Base-by-base conservation (phyloP, 2,113 vertebrate genomes). In the Embiotoca jacksoni region DNA sequence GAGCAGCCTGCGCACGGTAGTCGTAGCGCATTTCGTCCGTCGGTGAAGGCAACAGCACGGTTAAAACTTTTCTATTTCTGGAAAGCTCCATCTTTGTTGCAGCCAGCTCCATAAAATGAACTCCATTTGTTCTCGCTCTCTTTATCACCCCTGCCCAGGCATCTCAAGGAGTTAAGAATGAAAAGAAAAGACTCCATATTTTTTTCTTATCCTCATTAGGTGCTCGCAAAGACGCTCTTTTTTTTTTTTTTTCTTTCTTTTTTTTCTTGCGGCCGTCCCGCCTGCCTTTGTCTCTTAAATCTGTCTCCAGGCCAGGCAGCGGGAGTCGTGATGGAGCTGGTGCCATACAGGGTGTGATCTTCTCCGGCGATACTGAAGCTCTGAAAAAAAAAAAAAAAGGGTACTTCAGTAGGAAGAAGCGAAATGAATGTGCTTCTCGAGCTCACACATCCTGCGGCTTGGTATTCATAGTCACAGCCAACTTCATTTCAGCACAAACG, bases 241-340 rank as follows among this genome's bases (percentile, higher is more conserved):
- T 53, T 41, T 44, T 53, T 41, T 44, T 23, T 23, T 1, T 23
- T 23, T 23, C 23, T 23, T 23, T 23, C 23, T 23, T 23, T 23
- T 1, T 23, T 39, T 76, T 53, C 57, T 72, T 36, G 36, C 6
- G 7, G 77, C 65, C 80, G 81, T 75, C 72, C 72, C 71, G 16
- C 62, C 82, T 81, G 65, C 44, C 78, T 86, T 88, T 91, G 84
- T 90, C 92, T 88, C 75, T 79, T 92, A 91, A 93, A 93, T 92
- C 83, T 87, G 72, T 88, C 90, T 89, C 72, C 70, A 47, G 81
- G 78, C 72, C 80, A 83, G 58, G 67, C 85, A 55, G 75, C 49
- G n/a, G 76, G 41, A 72, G 71, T 31, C 41, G 15, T 91, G 84
- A 89, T 89, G 76, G 72, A 90, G 88, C 79, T 75, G 75, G 75